Evolutionary conservation across 1,140 invertebrate genomes (phyloP).

Genomic region (Drosophila fuyamai): DNA sequence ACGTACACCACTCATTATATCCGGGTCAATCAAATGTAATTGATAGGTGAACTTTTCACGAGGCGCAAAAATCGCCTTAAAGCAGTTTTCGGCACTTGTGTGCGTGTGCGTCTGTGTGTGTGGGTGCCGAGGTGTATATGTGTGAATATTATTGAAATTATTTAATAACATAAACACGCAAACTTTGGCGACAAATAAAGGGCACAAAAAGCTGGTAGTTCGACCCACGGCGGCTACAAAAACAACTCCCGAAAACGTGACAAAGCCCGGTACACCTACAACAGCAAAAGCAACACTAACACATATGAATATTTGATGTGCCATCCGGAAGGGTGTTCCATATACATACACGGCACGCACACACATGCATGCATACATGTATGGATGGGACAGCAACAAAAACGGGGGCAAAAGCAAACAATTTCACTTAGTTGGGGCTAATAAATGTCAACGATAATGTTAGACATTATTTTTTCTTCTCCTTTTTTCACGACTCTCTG

Average conservation of each 20-base stretch:
- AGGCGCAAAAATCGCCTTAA: constrained; percentile 29
- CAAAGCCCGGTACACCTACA: constrained; percentile 62
- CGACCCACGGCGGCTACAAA: constrained; percentile 25
- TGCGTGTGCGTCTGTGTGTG: constrained; percentile 3
- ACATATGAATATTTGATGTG: constrained; percentile 55
- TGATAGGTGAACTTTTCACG: constrained; percentile 15
- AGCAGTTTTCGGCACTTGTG: not conserved
- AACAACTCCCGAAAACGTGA: constrained; percentile 67
- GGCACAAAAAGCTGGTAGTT: constrained; percentile 13
- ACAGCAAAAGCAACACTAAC: constrained; percentile 17
- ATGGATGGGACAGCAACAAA: constrained; percentile 27
- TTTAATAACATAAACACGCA: constrained; percentile 74
- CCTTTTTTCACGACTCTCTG: constrained; percentile 1
- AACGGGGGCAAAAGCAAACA: constrained; percentile 59
- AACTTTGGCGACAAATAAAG: constrained; percentile 56
- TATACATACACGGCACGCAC: constrained; percentile 13
- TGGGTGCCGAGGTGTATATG: constrained; percentile 33
- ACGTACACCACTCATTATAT: not conserved
- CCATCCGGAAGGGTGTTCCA: constrained; percentile 47
- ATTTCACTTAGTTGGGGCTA: constrained; percentile 74
- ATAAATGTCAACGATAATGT: constrained; percentile 82
- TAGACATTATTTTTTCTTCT: constrained; percentile 66
- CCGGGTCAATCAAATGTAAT: constrained; percentile 24
- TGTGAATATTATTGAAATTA: constrained; percentile 72
- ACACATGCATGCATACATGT: constrained; percentile 11